A percentile compares a stretch with the other conserved stretches of the same genome.
Conservation (phyloP, 2,888 invertebrate species). For the Drosophila glabriapex region DNA sequence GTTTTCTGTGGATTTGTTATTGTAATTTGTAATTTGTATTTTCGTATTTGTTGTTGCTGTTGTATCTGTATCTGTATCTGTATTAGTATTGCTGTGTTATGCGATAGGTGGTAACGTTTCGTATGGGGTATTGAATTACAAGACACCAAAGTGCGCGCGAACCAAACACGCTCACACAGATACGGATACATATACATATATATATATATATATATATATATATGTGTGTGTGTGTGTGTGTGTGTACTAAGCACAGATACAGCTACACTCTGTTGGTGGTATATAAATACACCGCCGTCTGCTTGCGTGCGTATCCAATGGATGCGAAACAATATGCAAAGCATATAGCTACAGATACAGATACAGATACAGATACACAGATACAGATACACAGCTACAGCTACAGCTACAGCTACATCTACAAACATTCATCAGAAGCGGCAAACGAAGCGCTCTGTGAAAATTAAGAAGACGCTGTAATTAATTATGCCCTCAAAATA, state of each 20-base stretch:
- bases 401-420: not conserved
- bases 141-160: slow-evolving; percentile 82
- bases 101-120: slow-evolving; percentile 81
- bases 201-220: no score
- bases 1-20: slow-evolving; percentile 44
- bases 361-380: slow-evolving; percentile 24
- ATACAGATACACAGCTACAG: slow-evolving; percentile 3
- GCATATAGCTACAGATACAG: slow-evolving; percentile 43
- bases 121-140: slow-evolving; percentile 83
- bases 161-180: slow-evolving; percentile 66
- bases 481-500: slow-evolving; percentile 57
- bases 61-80: slow-evolving; percentile 32
- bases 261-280: slow-evolving; percentile 55
- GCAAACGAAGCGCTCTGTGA: slow-evolving; percentile 45
- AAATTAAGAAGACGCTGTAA: slow-evolving; percentile 61
- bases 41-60: slow-evolving; percentile 32
- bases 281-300: slow-evolving; percentile 73
- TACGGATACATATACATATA: slow-evolving; percentile 3
- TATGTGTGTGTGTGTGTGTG: not conserved
- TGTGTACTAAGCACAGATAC: slow-evolving; percentile 11
- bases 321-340: slow-evolving; percentile 76
- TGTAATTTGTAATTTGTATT: slow-evolving; percentile 39
- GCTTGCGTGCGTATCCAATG: slow-evolving; percentile 78
- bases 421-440: slow-evolving; percentile 38
- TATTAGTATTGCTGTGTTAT: slow-evolving; percentile 66